Evolutionary conservation across 2,113 vertebrate genomes (phyloP), one percentile per base, ranked within the genome.

Genomic region (Pygoscelis adeliae): DNA sequence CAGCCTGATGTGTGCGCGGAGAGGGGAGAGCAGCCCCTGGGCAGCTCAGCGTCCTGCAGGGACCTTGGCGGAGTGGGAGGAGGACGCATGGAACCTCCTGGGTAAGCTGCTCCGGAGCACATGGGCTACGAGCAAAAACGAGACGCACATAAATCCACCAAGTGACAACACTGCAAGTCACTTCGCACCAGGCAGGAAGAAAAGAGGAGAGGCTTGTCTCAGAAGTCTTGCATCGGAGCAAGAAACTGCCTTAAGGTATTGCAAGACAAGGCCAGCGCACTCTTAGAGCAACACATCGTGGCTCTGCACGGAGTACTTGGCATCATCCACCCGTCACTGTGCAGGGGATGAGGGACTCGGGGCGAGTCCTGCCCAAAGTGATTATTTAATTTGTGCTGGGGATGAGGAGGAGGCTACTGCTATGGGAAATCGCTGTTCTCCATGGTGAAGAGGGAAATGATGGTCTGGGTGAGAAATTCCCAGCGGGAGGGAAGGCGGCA

Each of bases 281-380:
- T 18, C 66, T 14, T 49, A 50, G 50, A 58, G 49, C n/a, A 55
- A 34, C 0, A 0, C 1, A 2, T 1, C 0, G 15, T 13, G 83
- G 72, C 27, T 89, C 76, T 52, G n/a, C 52, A 13, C 0, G 0
- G 62, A 0, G 0, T 5, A 7, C 42, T 80, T 83, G 86, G 83
- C 80, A 46, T 61, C 36, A 6, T 5, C 38, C 46, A 11, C 46
- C 29, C 7, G 0, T 26, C 44, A 3, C 58, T 1, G 12, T 3
- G 30, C 62, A 56, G 76, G 79, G 40, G 23, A 16, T 17, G 19
- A 63, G 49, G 53, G 30, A 8, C 46, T 78, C 2, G 0, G 67
- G 32, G 22, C 0, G 0, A 91, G 42, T 32, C 55, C 82, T 79
- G 70, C 78, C 32, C 61, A 10, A 18, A 71, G 15, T 0, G 40